phyloP scores from a whole-genome alignment of 2,888 invertebrate genomes.

The Imbricaverruca yamaguchii region DNA sequence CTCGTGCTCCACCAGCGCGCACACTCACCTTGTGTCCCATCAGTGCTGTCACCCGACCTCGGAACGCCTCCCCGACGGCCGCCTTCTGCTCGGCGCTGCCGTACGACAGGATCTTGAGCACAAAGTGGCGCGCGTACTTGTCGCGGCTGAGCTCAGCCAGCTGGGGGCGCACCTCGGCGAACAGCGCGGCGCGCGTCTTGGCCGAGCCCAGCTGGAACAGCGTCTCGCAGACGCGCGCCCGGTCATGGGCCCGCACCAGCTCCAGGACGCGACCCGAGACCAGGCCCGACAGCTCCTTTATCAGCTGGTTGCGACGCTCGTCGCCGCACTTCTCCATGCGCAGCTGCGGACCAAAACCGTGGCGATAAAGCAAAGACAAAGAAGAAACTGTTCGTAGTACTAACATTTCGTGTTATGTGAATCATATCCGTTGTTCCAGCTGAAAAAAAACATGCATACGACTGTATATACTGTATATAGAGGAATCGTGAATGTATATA shows the following conservation, averaged over 20 bases:
- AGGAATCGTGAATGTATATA: too few relatives aligned
- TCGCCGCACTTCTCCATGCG: constrained; percentile 33
- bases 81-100: constrained; percentile 59
- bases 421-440: not conserved
- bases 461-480: too few relatives aligned
- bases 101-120: constrained; percentile 73
- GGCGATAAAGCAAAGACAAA: not conserved
- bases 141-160: constrained; percentile 48
- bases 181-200: constrained; percentile 59
- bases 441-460: not conserved
- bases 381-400: not conserved
- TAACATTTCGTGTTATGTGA: not conserved
- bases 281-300: constrained; percentile 38
- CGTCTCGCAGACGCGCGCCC: constrained; percentile 81
- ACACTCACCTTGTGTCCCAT: constrained; percentile 34
- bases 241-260: constrained; percentile 75
- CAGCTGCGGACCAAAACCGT: constrained; percentile 25
- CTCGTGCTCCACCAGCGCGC: not conserved
- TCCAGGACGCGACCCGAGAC: constrained; percentile 47
- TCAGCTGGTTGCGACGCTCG: constrained; percentile 30
- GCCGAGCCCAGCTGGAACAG: constrained; percentile 64
- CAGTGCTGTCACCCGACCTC: constrained; percentile 65
- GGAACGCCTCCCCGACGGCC: constrained; percentile 58
- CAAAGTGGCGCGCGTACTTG: constrained; percentile 49
- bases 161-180: constrained; percentile 62